Evolutionary conservation across 1,140 invertebrate genomes (phyloP), one percentile per base, ranked within the genome.

Genomic region (Globodera ellingtonae): DNA sequence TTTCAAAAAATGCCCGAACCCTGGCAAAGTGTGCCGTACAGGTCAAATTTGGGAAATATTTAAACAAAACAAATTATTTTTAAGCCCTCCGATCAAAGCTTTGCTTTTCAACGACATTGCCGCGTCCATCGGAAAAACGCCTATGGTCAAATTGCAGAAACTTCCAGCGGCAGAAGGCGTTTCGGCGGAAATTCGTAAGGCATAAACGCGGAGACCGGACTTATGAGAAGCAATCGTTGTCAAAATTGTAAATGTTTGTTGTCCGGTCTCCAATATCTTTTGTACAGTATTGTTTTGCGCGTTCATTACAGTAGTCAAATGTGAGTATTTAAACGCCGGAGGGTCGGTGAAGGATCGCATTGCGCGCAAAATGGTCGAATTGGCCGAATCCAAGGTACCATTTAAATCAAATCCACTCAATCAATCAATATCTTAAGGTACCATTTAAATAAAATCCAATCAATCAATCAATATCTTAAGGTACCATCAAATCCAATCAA

Each of bases 331-430:
- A 79, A 99, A 98, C 91, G 95, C 97, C 79, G 97, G 96, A 80
- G 97, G 97, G 47, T 97, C 95, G 83, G 94, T 99, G 0, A 99
- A 99, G 89, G 97, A 99, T 88, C 91, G 97, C 79, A 98, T 99
- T 88, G 97, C 93, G 3, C 92, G 94, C 80, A 92, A 96, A 82
- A 98, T 99, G 96, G 92, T 99, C 0, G 92, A 94, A 89, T 95
- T 98, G 90, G 97, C 97, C 4, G 97, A 99, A 90, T 91, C 92
- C 67, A 91, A 92, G 79, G 95, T 52, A 13, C 50, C 35, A 35
- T 35, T 35, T 35, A 0, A 35, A 35, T 35, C 35, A 35, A 35
- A 35, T 2, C 35, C 35, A 35, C 1, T 35, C 3, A 35, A 35
- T 35, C 35, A 35, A 35, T 35, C 35, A 35, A 24, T 0, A 24